Evolutionary conservation across 2,797 vertebrate species (phyloP).

Genomic region (Tauraco hartlaubi): DNA sequence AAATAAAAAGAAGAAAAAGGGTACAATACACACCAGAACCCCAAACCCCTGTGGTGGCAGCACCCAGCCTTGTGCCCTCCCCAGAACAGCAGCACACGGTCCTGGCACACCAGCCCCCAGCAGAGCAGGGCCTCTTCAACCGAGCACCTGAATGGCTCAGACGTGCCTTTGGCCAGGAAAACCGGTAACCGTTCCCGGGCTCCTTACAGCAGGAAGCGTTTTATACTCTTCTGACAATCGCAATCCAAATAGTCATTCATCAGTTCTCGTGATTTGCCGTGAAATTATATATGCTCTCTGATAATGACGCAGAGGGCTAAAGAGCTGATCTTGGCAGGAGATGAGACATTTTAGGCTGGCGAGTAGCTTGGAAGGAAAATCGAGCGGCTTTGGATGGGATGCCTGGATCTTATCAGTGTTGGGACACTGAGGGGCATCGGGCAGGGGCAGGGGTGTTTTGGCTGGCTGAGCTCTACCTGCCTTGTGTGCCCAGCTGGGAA

Average conservation of each 20-base stretch:
- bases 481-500: neutral
- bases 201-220: neutral
- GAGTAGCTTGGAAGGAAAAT: neutral
- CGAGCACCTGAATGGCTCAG: neutral
- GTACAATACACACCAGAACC: neutral
- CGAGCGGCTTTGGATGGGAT: neutral
- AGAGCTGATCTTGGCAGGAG: conserved; percentile 54
- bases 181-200: neutral
- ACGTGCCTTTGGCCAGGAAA: neutral
- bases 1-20: neutral
- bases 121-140: neutral
- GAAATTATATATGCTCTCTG: conserved; percentile 29
- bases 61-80: neutral
- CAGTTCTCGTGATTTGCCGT: neutral
- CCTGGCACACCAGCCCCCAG: neutral
- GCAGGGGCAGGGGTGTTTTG: neutral
- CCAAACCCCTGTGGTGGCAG: rapidly evolving
- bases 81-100: neutral
- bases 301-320: conserved; percentile 45
- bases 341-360: neutral
- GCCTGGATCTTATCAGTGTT: neutral
- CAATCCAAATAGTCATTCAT: conserved; percentile 1
- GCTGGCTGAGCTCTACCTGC: neutral
- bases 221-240: neutral
- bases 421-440: neutral